Conservation (phyloP, 1,140 invertebrate genomes). For the Cydia splendana region DNA sequence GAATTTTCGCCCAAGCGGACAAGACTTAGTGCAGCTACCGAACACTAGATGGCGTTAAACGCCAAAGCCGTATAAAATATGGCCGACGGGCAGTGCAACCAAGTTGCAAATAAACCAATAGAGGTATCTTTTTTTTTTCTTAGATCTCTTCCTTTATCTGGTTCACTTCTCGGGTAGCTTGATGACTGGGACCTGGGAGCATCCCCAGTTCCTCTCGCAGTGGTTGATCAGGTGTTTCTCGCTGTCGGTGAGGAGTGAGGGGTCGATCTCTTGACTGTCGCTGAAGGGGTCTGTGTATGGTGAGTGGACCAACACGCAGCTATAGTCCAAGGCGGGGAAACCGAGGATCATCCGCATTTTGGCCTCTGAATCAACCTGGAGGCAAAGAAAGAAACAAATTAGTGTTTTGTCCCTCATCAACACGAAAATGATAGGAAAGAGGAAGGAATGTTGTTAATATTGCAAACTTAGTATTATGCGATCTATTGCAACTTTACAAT, state of each 20-base stretch:
- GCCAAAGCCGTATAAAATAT: constrained; percentile 51
- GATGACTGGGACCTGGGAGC: constrained; percentile 77
- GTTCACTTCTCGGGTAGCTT: constrained; percentile 81
- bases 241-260: constrained; percentile 64
- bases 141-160: constrained; percentile 41
- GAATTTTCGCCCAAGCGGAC: constrained; percentile 28
- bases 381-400: constrained; percentile 49
- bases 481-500: not conserved
- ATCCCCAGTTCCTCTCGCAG: constrained; percentile 81
- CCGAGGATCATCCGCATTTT: constrained; percentile 79
- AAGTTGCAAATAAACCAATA: constrained; percentile 38
- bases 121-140: constrained; percentile 41
- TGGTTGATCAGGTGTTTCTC: constrained; percentile 80
- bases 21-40: constrained; percentile 42
- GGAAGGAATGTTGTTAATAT: not conserved
- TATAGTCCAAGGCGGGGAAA: constrained; percentile 72
- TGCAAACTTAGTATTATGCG: not conserved
- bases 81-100: constrained; percentile 35
- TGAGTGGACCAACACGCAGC: constrained; percentile 79
- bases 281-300: constrained; percentile 74
- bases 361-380: constrained; percentile 78
- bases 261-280: constrained; percentile 73
- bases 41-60: constrained; percentile 64
- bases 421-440: not conserved
- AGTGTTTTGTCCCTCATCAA: constrained; percentile 3